Conservation (phyloP, 1,140 invertebrate genomes). For the Neodiprion pinetum region DNA sequence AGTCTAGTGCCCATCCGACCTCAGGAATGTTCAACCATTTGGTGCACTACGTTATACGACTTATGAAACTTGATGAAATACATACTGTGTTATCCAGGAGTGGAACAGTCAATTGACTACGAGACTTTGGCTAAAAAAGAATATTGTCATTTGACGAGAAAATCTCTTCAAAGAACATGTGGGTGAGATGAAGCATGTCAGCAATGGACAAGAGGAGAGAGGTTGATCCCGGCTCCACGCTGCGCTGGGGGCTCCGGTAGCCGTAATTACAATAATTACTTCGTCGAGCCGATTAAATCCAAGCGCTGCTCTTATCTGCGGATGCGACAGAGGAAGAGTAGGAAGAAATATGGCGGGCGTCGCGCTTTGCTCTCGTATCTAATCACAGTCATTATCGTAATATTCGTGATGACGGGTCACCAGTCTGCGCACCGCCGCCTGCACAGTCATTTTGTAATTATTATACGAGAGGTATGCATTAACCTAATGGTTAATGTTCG, state of each 20-base stretch:
- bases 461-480: constrained; percentile 4
- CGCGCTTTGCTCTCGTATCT: constrained; percentile 6
- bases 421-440: not conserved
- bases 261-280: constrained; percentile 3
- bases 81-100: too few species aligned
- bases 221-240: not conserved
- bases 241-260: constrained; percentile 3
- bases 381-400: constrained; percentile 7
- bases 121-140: too few species aligned
- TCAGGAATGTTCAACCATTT: too few species aligned
- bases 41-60: too few species aligned
- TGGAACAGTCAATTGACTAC: too few species aligned
- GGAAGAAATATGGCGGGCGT: constrained; percentile 4
- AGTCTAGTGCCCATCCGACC: too few species aligned
- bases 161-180: too few species aligned
- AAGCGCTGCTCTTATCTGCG: constrained; percentile 4
- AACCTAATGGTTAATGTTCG: constrained; percentile 1
- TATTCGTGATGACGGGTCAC: constrained; percentile 6
- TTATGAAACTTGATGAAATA: too few species aligned
- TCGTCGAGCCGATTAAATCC: constrained; percentile 3
- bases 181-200: too few species aligned
- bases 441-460: constrained; percentile 7
- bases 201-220: not conserved
- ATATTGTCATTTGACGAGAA: too few species aligned
- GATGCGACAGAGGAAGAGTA: constrained; percentile 2